These are phyloP conservation scores for Dromas ardeola DNA, from an alignment of 2,113 vertebrate species.

Conservation along the genomic window DNA sequence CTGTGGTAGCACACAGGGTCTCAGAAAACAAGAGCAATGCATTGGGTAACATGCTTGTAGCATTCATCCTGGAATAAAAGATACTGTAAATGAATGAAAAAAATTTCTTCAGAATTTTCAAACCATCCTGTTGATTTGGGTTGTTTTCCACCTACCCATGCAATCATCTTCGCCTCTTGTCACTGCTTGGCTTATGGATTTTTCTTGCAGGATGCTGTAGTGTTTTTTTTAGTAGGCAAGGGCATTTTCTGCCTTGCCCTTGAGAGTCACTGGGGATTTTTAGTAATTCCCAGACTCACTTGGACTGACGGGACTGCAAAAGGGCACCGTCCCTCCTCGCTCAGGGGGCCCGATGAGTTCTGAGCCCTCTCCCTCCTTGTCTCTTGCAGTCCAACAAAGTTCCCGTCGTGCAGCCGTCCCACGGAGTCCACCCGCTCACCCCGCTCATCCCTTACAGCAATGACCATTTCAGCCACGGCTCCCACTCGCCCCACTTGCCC, in stretches of 20 bases:
- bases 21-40: not conserved
- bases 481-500: conserved; percentile 88
- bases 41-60: not conserved
- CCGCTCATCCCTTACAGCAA: conserved; percentile 94
- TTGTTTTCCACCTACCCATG: not conserved
- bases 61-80: not conserved
- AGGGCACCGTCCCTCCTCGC: not conserved
- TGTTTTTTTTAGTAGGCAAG: not conserved
- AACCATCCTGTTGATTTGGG: not conserved
- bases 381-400: conserved; percentile 94
- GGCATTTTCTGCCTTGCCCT: not conserved
- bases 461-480: conserved; percentile 90
- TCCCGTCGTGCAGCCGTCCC: conserved; percentile 91
- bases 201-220: not conserved
- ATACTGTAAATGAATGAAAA: not conserved
- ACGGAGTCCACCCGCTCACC: conserved; percentile 91
- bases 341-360: fast-evolving
- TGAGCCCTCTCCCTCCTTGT: conserved; percentile 26
- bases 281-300: not conserved
- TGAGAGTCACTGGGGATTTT: not conserved
- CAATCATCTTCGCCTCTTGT: not conserved
- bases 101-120: not conserved
- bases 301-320: not conserved
- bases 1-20: not conserved
- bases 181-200: not conserved